Conservation (phyloP, 2,113 vertebrate genomes). For the Brachypodius melanocephalos region DNA sequence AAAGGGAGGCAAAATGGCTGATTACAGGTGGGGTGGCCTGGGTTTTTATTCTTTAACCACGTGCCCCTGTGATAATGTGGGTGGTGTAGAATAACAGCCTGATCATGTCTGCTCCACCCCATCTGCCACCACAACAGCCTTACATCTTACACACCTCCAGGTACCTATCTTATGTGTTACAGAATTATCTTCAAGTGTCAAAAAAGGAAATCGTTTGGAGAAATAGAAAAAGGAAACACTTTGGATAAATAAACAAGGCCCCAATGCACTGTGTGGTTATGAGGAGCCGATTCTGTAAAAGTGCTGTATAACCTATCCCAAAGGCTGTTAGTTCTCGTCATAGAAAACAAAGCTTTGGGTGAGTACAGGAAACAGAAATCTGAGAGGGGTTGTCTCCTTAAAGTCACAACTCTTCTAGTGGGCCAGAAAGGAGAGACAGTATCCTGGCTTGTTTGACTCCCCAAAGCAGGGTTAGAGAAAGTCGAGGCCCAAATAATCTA, state of each 20-base stretch:
- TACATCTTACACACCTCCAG: not conserved
- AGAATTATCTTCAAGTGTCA: not conserved
- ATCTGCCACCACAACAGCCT: not conserved
- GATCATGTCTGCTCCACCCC: not conserved
- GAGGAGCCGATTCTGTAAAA: not conserved
- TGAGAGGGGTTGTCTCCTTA: not conserved
- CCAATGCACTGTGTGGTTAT: not conserved
- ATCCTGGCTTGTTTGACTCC: not conserved
- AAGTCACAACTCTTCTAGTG: not conserved
- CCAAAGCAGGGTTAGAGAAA: not conserved
- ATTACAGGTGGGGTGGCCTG: accelerated
- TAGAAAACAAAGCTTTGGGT: not conserved
- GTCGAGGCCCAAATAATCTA: not conserved
- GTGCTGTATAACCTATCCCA: not conserved
- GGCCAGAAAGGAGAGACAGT: not conserved
- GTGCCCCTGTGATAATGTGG: not conserved
- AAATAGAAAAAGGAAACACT: not conserved
- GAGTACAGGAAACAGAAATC: not conserved
- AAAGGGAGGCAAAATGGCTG: not conserved
- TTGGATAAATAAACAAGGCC: not conserved
- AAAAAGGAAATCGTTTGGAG: not conserved
- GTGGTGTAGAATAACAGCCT: not conserved
- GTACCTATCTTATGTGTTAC: not conserved
- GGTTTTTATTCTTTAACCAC: not conserved
- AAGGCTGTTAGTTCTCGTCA: not conserved